phyloP scores from a whole-genome alignment of 2,888 invertebrate species.

The Cyrtodaria siliqua region DNA sequence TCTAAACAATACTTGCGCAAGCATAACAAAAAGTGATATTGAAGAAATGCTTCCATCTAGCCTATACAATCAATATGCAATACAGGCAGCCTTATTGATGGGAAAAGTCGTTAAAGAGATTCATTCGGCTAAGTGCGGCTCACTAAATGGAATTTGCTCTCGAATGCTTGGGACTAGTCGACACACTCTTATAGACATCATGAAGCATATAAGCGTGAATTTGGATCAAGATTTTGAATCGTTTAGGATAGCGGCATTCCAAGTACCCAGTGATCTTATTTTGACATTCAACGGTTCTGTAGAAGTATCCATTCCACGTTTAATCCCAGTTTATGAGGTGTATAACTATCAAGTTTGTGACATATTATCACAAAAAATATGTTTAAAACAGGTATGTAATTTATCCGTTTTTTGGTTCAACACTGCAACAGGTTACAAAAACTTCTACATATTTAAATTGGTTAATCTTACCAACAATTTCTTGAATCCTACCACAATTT shows the following conservation, averaged over 20 bases:
- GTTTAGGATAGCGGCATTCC: constrained; percentile 24
- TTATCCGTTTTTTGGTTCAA: too few species aligned
- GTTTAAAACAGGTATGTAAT: too few species aligned
- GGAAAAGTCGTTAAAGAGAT: constrained; percentile 29
- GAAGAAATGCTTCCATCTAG: too few species aligned
- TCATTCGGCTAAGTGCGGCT: constrained; percentile 5
- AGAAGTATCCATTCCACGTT: constrained; percentile 14
- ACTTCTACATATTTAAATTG: too few species aligned
- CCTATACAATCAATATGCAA: constrained; percentile 51
- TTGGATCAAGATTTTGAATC: constrained; percentile 41
- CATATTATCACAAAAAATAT: too few species aligned
- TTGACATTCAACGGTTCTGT: constrained; percentile 20
- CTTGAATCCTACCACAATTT: too few species aligned
- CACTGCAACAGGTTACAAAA: too few species aligned
- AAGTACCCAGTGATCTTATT: constrained; percentile 25
- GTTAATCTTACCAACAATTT: too few species aligned
- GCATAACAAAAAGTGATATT: too few species aligned
- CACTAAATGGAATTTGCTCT: constrained; percentile 1
- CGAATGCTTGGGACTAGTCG: constrained; percentile 14
- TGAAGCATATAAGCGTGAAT: constrained; percentile 14
- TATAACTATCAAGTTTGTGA: constrained; percentile 52
- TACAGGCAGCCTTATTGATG: constrained; percentile 40
- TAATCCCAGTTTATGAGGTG: constrained; percentile 40
- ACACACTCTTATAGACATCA: constrained; percentile 28
- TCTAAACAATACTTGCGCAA: too few species aligned